Conservation (phyloP, 2,888 invertebrate species). For the Phytoseiulus persimilis region DNA sequence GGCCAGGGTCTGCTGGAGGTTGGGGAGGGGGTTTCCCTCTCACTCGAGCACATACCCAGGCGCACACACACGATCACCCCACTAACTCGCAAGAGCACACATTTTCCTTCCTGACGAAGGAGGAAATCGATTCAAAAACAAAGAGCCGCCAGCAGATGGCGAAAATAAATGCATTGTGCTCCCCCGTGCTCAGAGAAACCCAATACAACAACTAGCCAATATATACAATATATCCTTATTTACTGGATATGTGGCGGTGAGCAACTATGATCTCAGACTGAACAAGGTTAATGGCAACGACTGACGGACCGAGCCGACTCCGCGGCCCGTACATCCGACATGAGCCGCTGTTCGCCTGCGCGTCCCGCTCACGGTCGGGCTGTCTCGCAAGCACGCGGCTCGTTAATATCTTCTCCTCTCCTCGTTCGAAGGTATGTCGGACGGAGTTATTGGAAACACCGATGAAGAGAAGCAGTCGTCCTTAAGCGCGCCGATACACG, state of each 20-base stretch:
- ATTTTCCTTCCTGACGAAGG: background rate
- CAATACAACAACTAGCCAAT: background rate
- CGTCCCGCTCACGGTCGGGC: background rate
- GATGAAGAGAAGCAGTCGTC: slow-evolving; percentile 5
- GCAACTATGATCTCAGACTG: background rate
- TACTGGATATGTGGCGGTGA: background rate
- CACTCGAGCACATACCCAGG: background rate
- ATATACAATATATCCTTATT: slow-evolving; percentile 5
- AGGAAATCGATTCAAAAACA: slow-evolving; percentile 37
- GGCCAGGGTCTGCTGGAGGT: background rate
- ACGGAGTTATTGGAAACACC: background rate
- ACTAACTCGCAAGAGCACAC: background rate
- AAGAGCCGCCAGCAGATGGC: slow-evolving; percentile 33
- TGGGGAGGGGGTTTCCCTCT: background rate
- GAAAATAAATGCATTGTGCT: background rate
- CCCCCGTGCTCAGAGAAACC: background rate
- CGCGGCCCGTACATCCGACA: too few relatives aligned
- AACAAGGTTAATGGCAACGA: background rate
- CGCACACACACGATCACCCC: background rate
- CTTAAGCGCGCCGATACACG: background rate
- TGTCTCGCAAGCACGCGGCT: background rate
- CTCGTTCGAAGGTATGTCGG: background rate
- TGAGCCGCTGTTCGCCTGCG: background rate
- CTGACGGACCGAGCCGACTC: background rate
- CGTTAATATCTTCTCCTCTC: background rate